Evolutionary conservation across 2,888 invertebrate genomes (phyloP), one percentile per base, ranked within the genome.

Genomic region (Tiliacea citrago): DNA sequence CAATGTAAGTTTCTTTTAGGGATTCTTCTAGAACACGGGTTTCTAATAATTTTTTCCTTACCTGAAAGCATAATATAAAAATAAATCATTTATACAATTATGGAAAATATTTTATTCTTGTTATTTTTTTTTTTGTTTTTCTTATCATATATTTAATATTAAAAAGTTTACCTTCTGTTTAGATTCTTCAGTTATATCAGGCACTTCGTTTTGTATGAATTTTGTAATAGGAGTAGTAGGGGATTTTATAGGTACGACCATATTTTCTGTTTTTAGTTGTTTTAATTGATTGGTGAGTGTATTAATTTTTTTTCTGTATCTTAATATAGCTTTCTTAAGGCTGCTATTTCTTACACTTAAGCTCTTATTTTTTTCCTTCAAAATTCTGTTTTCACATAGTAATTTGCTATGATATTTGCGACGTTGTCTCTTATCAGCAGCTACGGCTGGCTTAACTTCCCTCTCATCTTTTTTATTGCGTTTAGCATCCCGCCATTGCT

Each of bases 401-500:
- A 62, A 42, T 42, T 62, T 62, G n/a, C n/a, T 53, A 53, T 5
- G n/a, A n/a, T n/a, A n/a, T 53, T 53, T 53, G n/a, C 53, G 58
- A 58, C 58, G 58, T 58, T 58, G 58, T 18, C 18, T 58, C 9
- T 42, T 62, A 62, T 62, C 42, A 62, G 13, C 16, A 62, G 7
- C 16, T n/a, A 62, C 42, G n/a, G n/a, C 42, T 61, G 29, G 16
- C 8, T 61, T 61, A 61, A n/a, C 60, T 62, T 62, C 16, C 9
- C 8, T 62, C 16, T 42, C 42, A 62, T 62, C 16, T 62, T 62
- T 62, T 45, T 62, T 45, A 45, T 62, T 62, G 62, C 42, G 42
- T 62, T 45, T 62, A 62, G 42, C 62, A 45, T 62, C 62, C n/a
- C 62, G 62, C 42, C 62, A 62, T 42, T 62, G 62, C 62, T 62